phyloP scores from a whole-genome alignment of 30 jellyfish, hydroid and myxozoan species.

The Cassiopea xamachana region DNA sequence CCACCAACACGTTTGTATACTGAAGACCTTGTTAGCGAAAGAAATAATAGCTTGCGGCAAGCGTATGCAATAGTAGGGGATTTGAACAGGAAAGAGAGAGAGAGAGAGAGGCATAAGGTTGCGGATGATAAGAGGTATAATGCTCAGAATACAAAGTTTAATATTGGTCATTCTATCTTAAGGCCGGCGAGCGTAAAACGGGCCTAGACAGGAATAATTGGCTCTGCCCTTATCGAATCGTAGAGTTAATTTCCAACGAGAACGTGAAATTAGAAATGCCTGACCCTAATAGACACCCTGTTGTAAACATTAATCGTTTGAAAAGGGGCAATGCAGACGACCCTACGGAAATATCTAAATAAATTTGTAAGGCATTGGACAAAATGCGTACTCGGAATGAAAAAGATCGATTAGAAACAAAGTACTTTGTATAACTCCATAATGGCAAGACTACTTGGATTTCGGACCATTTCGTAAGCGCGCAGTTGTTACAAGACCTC shows the following conservation, averaged over 20 bases:
- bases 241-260: constrained; percentile 6
- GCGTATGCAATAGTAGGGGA: constrained; percentile 17
- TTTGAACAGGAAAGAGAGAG: not conserved
- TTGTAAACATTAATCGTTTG: constrained; percentile 14
- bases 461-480: not conserved
- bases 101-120: constrained; percentile 15
- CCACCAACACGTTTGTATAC: constrained; percentile 44
- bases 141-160: constrained; percentile 2
- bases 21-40: constrained; percentile 17
- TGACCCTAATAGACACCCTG: constrained; percentile 26
- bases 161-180: constrained; percentile 28
- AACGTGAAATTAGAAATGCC: constrained; percentile 13
- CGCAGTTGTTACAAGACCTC: constrained; percentile 14
- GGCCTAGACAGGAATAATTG: constrained; percentile 25
- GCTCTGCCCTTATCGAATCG: constrained; percentile 12
- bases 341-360: not conserved
- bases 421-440: constrained; percentile 4
- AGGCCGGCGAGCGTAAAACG: constrained; percentile 24
- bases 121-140: constrained; percentile 24
- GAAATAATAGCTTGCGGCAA: constrained; percentile 15
- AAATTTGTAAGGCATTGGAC: not conserved
- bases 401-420: constrained; percentile 12
- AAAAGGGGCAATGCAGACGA: constrained; percentile 13
- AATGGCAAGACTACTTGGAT: constrained; percentile 10
- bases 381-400: constrained; percentile 16